These are phyloP conservation scores for Drosophila azteca DNA, from an alignment of 1,140 invertebrate genomes.

Conservation along the genomic window DNA sequence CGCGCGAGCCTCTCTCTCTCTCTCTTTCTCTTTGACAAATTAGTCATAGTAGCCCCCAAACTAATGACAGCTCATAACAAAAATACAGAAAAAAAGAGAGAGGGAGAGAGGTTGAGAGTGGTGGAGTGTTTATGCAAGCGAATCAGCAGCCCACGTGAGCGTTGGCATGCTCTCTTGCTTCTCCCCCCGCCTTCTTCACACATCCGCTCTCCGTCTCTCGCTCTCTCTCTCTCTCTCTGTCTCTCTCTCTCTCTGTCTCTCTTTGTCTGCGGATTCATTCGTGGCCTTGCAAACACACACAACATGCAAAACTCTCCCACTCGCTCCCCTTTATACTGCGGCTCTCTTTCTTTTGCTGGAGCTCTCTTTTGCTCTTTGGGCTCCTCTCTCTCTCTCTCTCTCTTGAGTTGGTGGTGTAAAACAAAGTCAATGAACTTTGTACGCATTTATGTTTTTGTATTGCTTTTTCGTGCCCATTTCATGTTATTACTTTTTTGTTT, in stretches of 20 bases:
- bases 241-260: not conserved
- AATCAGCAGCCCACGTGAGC: no score
- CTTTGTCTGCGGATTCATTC: not conserved
- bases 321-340: not conserved
- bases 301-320: conserved; percentile 12
- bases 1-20: conserved; percentile 10
- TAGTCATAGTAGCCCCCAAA: conserved; percentile 48
- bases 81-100: not conserved
- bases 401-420: conserved; percentile 53
- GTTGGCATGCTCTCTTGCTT: no score
- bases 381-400: conserved; percentile 8
- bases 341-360: conserved; percentile 1
- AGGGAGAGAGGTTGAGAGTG: conserved; percentile 2
- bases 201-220: not conserved
- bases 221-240: not conserved
- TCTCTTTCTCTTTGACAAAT: conserved; percentile 33
- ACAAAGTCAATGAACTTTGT: conserved; percentile 81
- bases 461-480: conserved; percentile 48
- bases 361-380: conserved; percentile 1
- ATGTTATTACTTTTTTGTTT: conserved; percentile 38
- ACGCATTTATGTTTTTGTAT: conserved; percentile 65
- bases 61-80: conserved; percentile 11
- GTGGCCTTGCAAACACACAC: conserved; percentile 48
- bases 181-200: not conserved
- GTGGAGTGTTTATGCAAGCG: no score